A percentile compares a stretch with the other conserved stretches of the same genome.
phyloP scores from a whole-genome alignment of 2,797 vertebrate genomes.

The Leptodactylus fallax region DNA sequence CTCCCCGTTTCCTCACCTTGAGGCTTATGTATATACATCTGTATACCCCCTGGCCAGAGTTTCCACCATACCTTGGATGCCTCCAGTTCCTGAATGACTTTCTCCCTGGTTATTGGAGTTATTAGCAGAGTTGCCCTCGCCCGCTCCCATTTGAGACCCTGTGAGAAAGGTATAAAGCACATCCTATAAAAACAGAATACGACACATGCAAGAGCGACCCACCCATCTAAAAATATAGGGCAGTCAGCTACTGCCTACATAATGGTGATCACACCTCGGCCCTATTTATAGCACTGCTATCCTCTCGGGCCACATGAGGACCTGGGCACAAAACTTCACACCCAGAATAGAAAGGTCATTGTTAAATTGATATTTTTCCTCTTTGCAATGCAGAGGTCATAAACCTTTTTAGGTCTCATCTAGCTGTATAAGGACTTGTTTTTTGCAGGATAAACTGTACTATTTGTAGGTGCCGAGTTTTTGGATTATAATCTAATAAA shows the following conservation, averaged over 20 bases:
- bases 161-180: background rate
- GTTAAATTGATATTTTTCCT: no score
- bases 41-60: background rate
- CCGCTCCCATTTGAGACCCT: slow-evolving; percentile 70
- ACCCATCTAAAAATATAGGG: no score
- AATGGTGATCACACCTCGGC: background rate
- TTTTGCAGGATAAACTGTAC: no score
- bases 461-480: no score
- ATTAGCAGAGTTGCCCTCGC: slow-evolving; percentile 66
- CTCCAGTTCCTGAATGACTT: slow-evolving; percentile 67
- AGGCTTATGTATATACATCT: background rate
- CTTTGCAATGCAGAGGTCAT: no score
- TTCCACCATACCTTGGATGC: slow-evolving; percentile 68
- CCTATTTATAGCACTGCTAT: background rate
- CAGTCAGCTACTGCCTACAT: no score
- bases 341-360: background rate
- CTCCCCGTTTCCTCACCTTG: no score
- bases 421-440: no score
- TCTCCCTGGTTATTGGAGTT: slow-evolving; percentile 69
- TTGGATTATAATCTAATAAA: no score
- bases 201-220: no score
- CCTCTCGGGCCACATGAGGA: background rate
- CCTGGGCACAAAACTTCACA: background rate
- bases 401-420: no score
- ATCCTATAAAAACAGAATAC: no score